Evolutionary conservation across 2,888 invertebrate species (phyloP), one percentile per base, ranked within the genome.

Genomic region (Synergus itoensis): DNA sequence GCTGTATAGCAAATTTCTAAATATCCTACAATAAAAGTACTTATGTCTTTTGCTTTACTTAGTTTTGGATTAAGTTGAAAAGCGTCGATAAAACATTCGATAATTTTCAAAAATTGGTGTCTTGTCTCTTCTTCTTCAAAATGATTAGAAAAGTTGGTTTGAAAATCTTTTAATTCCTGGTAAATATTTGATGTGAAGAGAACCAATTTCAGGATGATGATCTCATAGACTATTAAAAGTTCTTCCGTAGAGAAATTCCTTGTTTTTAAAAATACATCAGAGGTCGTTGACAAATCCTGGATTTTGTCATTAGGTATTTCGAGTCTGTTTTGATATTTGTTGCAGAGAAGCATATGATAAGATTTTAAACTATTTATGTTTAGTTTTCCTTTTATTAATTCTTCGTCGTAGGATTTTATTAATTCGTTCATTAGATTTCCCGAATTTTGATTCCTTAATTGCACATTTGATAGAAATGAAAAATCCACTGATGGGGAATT

Each of bases 61-160:
- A 16, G 5, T 53, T 21, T 41, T 48, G 80, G 69, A 28, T 76
- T 75, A n/a, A 86, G 78, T 60, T 80, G 78, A 77, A 87, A 80
- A 0, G 85, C 77, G 60, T 88, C 85, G 5, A 88, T 76, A 65
- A 90, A 86, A 60, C 87, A 87, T 77, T 86, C 86, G 4, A 86
- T 76, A 41, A 86, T 75, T 80, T 83, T 87, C 65, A 89, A 82
- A 48, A 84, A 87, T 36, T 79, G 77, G n/a, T 76, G 60, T 63
- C 60, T 82, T 4, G 67, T 77, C 16, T 83, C 77, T 2, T 77
- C 43, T 4, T 40, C 79, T n/a, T 65, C 80, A 3, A 77, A 14
- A 11, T 21, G 4, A 60, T 36, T 40, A 67, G 48, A 14, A 77
- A 69, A 0, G n/a, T 79, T 7, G 40, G 76, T 11, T 28, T 80